These are phyloP conservation scores for Baccha elongata DNA, from an alignment of 2,888 invertebrate genomes.

Conservation along the genomic window DNA sequence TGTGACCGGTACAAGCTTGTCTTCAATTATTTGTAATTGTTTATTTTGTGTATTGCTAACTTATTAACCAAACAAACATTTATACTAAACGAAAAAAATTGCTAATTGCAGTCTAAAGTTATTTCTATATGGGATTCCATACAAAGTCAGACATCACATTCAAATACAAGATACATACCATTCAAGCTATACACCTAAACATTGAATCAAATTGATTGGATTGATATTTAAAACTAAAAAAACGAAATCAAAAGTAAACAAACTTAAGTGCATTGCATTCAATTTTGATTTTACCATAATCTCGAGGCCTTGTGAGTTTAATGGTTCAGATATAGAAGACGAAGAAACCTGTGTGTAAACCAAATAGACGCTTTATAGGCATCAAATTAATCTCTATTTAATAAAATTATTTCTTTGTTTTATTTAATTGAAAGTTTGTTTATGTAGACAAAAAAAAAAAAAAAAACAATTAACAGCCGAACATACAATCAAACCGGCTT, in stretches of 20 bases:
- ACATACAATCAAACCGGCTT: neutral
- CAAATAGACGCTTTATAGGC: too few species aligned
- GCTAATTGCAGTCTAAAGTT: too few species aligned
- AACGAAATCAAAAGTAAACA: conserved; percentile 14
- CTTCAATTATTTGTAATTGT: too few species aligned
- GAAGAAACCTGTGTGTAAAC: neutral
- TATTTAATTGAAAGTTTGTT: too few species aligned
- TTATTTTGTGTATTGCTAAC: too few species aligned
- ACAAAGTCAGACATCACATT: too few species aligned
- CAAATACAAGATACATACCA: neutral
- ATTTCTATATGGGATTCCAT: too few species aligned
- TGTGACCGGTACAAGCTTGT: neutral
- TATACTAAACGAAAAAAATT: too few species aligned
- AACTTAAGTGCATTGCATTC: conserved; percentile 5
- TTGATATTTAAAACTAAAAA: neutral
- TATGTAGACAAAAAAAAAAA: too few species aligned
- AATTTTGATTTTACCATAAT: neutral
- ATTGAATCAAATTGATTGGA: conserved; percentile 13
- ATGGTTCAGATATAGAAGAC: neutral
- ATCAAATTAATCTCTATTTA: too few species aligned
- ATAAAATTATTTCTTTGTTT: too few species aligned
- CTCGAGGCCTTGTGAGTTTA: neutral
- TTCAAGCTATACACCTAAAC: conserved; percentile 1
- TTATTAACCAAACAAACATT: too few species aligned
- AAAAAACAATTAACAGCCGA: neutral